phyloP scores from a whole-genome alignment of 2,113 vertebrate species.

The Prietella phreatophila region DNA sequence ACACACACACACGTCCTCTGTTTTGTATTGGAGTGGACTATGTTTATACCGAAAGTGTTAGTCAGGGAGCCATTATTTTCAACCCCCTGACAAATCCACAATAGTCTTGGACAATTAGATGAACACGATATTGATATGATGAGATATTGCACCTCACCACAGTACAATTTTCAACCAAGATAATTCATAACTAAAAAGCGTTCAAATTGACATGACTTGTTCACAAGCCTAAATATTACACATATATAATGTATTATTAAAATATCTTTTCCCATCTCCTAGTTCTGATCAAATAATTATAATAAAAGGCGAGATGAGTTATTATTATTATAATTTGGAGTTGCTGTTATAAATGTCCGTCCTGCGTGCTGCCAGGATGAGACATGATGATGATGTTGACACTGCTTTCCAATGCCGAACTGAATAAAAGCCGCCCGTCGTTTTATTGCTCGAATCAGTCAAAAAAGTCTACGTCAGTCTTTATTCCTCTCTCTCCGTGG shows the following conservation, averaged over 20 bases:
- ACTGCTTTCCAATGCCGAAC: background rate
- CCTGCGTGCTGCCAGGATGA: constrained; percentile 6
- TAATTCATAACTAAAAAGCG: background rate
- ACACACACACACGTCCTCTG: background rate
- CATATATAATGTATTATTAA: constrained; percentile 3
- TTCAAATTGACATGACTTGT: background rate
- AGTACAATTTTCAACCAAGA: background rate
- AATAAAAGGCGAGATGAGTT: background rate
- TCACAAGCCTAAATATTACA: background rate
- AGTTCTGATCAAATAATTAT: background rate
- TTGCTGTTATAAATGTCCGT: background rate
- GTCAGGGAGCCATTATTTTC: constrained; percentile 11
- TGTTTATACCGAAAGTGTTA: background rate
- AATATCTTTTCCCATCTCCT: background rate
- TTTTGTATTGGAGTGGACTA: background rate
- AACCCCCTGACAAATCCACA: background rate
- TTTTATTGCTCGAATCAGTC: constrained; percentile 29
- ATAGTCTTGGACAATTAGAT: background rate
- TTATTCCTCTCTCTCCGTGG: background rate
- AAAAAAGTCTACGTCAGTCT: constrained; percentile 10
- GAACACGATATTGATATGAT: background rate
- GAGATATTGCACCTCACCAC: background rate
- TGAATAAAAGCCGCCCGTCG: background rate
- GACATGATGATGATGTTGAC: constrained; percentile 8
- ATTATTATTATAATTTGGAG: no score